Percentiles rank a stretch among this genome's conserved stretches.
These are phyloP conservation scores for Sphaerodactylus townsendi DNA, from an alignment of 2,113 vertebrate genomes.

Conservation along the genomic window DNA sequence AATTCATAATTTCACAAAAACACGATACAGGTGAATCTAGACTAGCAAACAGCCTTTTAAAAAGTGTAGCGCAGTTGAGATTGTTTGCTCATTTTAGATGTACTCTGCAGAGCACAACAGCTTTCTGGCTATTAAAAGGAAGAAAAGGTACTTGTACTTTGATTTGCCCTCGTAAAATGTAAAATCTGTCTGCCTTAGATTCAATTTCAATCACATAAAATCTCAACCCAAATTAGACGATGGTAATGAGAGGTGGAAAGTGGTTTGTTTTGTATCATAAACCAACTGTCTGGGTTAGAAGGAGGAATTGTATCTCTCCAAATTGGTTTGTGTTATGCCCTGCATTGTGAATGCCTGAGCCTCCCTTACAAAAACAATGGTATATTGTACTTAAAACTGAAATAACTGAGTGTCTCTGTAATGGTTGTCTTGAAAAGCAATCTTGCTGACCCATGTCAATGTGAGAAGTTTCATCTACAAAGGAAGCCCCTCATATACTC, in stretches of 20 bases:
- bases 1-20: neutral
- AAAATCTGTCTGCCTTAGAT: slow-evolving; percentile 17
- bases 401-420: slow-evolving; percentile 37
- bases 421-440: slow-evolving; percentile 36
- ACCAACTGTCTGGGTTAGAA: slow-evolving; percentile 27
- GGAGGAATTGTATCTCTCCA: slow-evolving; percentile 50
- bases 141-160: slow-evolving; percentile 4
- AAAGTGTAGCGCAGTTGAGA: neutral
- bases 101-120: slow-evolving; percentile 26
- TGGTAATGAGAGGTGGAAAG: slow-evolving; percentile 35
- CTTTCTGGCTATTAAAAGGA: slow-evolving; percentile 10
- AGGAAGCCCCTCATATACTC: slow-evolving; percentile 3
- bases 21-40: neutral
- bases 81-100: slow-evolving; percentile 1
- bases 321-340: slow-evolving; percentile 31
- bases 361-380: slow-evolving; percentile 32
- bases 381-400: slow-evolving; percentile 36
- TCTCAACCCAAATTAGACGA: slow-evolving; percentile 25
- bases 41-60: neutral
- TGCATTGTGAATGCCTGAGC: slow-evolving; percentile 38
- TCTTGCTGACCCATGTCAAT: neutral
- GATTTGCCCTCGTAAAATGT: slow-evolving; percentile 32
- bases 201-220: slow-evolving; percentile 43
- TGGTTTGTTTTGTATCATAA: slow-evolving; percentile 27
- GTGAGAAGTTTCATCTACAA: slow-evolving; percentile 4